These are phyloP conservation scores for Callopanchax toddi DNA, from an alignment of 2,113 vertebrate genomes.

Conservation along the genomic window DNA sequence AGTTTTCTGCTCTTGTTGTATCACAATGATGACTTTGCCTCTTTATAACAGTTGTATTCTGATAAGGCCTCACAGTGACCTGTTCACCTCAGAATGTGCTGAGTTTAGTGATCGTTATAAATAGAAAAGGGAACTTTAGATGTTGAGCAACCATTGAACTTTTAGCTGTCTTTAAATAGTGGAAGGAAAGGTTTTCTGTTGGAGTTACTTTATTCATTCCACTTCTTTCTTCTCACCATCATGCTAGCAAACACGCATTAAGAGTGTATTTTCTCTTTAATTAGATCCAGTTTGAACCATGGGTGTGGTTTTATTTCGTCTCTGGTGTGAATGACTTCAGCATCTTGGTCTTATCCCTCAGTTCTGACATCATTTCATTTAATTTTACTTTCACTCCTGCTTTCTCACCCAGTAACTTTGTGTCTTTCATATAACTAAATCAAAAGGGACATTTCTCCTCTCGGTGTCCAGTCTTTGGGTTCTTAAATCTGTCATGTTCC, in stretches of 20 bases:
- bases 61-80: neutral
- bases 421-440: conserved; percentile 6
- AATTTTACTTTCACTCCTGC: neutral
- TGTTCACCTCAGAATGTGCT: neutral
- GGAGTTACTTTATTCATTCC: too few relatives aligned
- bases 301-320: conserved; percentile 21
- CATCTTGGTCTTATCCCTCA: conserved; percentile 22
- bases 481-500: conserved; percentile 50
- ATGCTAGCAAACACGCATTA: neutral
- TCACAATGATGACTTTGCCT: neutral
- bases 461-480: conserved; percentile 40
- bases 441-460: conserved; percentile 14
- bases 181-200: too few relatives aligned
- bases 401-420: neutral
- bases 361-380: conserved; percentile 36
- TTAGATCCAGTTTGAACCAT: conserved; percentile 4
- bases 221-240: neutral
- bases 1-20: neutral
- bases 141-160: conserved; percentile 12
- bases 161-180: conserved; percentile 1
- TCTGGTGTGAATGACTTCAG: conserved; percentile 12
- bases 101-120: too few relatives aligned
- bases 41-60: neutral
- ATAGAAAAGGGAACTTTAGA: neutral
- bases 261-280: conserved; percentile 8